Evolutionary conservation across 2,113 vertebrate genomes (phyloP), one percentile per base, ranked within the genome.

Genomic region (Thryonomys swinderianus): DNA sequence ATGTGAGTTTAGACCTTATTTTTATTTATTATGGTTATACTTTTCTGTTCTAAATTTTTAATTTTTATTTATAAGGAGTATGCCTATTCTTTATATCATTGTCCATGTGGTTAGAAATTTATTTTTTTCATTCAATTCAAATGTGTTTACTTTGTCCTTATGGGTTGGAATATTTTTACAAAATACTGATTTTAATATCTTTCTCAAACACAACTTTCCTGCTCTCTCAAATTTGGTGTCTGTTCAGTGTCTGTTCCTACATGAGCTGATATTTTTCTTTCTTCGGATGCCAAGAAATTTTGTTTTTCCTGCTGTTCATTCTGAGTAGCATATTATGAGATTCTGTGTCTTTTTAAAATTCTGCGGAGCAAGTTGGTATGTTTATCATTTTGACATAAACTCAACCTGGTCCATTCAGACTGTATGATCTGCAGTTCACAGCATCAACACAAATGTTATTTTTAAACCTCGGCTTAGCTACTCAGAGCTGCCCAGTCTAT

Each of bases 321-420:
- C 83, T 89, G n/a, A 76, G 57, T n/a, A 53, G 6, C 62, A n/a
- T 34, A 34, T 20, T 85, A 40, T 64, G n/a, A 95, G 42, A 81
- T 53, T 81, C 7, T n/a, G 4, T 45, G 16, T 62, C 25, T 88
- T 80, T 45, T 37, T 42, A 81, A 91, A 95, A 45, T 93, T 45
- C 37, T 81, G 6, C 14, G 32, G 8, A 79, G 5, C 16, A 79
- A 55, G 40, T 34, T 67, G 4, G 5, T 6, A 61, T 78, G 61
- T 90, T 84, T 87, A 30, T 66, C 61, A 20, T 93, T 88, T 92
- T 69, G 42, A 69, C 59, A 94, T 55, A 91, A 90, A 91, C 90
- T 74, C 32, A 66, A 76, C 17, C 12, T 59, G 51, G 13, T 37
- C 42, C 21, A 13, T 74, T 88, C 37, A 53, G 40, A 74, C 18